phyloP scores from a whole-genome alignment of 2,797 vertebrate genomes.

The Podarcis siculus region DNA sequence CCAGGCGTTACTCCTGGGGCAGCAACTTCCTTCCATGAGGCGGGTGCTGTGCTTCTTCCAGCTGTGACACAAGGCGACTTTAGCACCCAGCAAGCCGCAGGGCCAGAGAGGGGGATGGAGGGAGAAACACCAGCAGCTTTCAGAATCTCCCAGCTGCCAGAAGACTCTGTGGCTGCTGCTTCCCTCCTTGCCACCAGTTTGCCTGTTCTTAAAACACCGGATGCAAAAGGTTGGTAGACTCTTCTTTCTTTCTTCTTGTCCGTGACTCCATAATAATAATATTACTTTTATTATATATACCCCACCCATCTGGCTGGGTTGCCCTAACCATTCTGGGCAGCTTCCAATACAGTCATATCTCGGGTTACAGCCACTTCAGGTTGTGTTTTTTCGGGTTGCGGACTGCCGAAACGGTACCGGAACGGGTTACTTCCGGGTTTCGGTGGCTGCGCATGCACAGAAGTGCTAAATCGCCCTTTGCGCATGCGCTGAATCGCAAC shows the following conservation, averaged over 20 bases:
- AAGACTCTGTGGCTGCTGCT: conserved; percentile 30
- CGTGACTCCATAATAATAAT: too few relatives aligned
- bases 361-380: too few relatives aligned
- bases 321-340: too few relatives aligned
- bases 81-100: conserved; percentile 31
- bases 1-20: conserved; percentile 64
- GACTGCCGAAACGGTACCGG: too few relatives aligned
- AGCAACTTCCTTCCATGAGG: conserved; percentile 49
- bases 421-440: too few relatives aligned
- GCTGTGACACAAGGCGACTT: conserved; percentile 24
- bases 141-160: conserved; percentile 48
- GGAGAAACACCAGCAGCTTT: conserved; percentile 32
- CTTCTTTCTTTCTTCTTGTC: neutral
- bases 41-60: conserved; percentile 39
- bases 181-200: conserved; percentile 6
- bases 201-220: neutral
- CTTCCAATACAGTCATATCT: too few relatives aligned
- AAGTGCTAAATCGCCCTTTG: too few relatives aligned
- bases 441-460: too few relatives aligned
- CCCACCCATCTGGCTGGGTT: too few relatives aligned
- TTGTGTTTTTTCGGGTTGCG: too few relatives aligned
- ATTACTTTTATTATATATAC: too few relatives aligned
- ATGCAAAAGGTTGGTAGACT: conserved; percentile 62
- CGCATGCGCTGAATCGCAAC: too few relatives aligned
- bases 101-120: neutral